Evolutionary conservation across 2,888 invertebrate species (phyloP).

Genomic region (Drosophila anomalata): DNA sequence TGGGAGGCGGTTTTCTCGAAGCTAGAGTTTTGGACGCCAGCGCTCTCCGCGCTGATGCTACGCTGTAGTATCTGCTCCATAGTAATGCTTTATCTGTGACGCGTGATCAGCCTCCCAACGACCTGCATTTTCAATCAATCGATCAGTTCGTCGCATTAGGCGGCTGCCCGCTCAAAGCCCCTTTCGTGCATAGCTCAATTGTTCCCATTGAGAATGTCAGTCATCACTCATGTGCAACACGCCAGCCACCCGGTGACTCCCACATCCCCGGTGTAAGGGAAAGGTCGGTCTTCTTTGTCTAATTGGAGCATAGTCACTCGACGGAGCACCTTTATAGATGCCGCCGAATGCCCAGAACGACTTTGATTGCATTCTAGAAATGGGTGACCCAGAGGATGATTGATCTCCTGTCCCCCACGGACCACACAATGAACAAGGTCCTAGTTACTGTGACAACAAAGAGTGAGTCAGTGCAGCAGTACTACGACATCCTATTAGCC

Average conservation of each 20-base stretch:
- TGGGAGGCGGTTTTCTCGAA: constrained; percentile 40
- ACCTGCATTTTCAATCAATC: constrained; percentile 29
- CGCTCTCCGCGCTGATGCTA: constrained; percentile 70
- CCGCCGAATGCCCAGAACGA: not conserved
- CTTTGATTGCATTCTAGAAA: not conserved
- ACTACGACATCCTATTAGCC: too few species aligned
- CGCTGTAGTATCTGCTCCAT: constrained; percentile 67
- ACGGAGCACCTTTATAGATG: not conserved
- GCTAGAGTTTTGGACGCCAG: constrained; percentile 52
- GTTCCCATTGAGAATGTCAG: not conserved
- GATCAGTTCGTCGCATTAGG: constrained; percentile 38
- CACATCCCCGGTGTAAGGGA: not conserved
- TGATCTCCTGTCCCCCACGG: too few species aligned
- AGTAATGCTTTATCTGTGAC: not conserved
- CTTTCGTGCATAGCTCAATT: constrained; percentile 8
- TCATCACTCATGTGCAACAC: not conserved
- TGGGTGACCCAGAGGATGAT: too few species aligned
- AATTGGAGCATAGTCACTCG: not conserved
- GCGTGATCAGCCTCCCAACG: constrained; percentile 31
- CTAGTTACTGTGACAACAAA: too few species aligned
- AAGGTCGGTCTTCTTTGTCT: not conserved
- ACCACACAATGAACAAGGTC: too few species aligned
- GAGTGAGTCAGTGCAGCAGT: too few species aligned
- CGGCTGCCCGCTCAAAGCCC: constrained; percentile 14
- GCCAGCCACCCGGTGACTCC: not conserved